Evolutionary conservation across 2,888 invertebrate genomes (phyloP).

Genomic region (Lasioglossum pauxillum): DNA sequence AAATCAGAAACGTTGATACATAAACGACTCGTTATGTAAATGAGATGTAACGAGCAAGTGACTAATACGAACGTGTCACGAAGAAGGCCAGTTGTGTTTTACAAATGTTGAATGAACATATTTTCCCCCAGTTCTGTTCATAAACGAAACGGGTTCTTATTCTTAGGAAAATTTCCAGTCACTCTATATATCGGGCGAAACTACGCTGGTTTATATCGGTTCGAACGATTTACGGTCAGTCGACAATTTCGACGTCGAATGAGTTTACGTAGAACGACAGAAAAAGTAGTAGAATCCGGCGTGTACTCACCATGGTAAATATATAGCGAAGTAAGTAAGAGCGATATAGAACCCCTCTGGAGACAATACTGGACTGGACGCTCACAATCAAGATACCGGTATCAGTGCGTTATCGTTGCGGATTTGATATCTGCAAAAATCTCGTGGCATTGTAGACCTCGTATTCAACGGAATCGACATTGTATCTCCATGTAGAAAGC

Average conservation of each 20-base stretch:
- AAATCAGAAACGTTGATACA: not conserved
- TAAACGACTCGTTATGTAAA: conserved; percentile 3
- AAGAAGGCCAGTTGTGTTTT: not conserved
- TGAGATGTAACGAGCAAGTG: not conserved
- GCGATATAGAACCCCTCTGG: conserved; percentile 32
- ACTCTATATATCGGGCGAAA: conserved; percentile 30
- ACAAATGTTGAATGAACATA: not conserved
- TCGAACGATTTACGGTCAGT: conserved; percentile 39
- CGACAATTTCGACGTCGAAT: conserved; percentile 25
- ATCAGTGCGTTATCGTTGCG: conserved; percentile 71
- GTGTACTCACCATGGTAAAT: conserved; percentile 66
- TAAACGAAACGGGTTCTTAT: not conserved
- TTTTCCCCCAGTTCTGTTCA: not conserved
- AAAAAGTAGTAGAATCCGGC: conserved; percentile 37
- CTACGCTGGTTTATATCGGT: conserved; percentile 19
- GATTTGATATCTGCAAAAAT: conserved; percentile 61
- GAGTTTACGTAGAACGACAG: conserved; percentile 13
- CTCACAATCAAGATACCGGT: conserved; percentile 66
- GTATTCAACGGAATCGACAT: conserved; percentile 19
- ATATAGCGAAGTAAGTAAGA: conserved; percentile 33
- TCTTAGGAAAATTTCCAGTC: not conserved
- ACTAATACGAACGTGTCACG: not conserved
- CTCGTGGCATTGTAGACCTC: conserved; percentile 61
- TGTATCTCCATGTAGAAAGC: not conserved
- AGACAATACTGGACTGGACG: conserved; percentile 46